These are phyloP conservation scores for Limnothrissa miodon DNA, from an alignment of 2,113 vertebrate species.

Conservation along the genomic window DNA sequence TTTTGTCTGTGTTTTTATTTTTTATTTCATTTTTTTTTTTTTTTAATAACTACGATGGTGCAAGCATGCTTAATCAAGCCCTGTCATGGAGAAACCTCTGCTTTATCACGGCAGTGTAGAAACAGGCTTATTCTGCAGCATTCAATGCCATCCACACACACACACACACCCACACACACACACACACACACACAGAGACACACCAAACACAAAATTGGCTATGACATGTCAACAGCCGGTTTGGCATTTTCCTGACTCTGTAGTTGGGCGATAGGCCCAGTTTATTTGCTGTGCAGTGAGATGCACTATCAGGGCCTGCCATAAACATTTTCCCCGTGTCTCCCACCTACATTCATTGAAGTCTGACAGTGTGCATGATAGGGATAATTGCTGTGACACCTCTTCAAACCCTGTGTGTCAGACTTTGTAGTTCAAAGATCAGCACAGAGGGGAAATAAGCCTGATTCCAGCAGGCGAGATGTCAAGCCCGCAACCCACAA, in stretches of 20 bases:
- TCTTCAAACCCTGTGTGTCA: constrained; percentile 3
- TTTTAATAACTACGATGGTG: not conserved
- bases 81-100: not conserved
- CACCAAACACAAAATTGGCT: not conserved
- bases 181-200: not conserved
- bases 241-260: not conserved
- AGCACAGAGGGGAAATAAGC: not conserved
- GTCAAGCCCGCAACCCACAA: not conserved
- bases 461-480: not conserved
- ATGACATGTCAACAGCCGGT: not conserved
- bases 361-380: constrained; percentile 11
- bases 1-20: not conserved
- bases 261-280: not conserved
- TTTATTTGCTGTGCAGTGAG: not conserved
- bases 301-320: not conserved
- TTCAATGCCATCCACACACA: not conserved
- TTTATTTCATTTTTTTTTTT: too few species aligned
- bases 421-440: constrained; percentile 6
- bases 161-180: not conserved
- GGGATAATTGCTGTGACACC: constrained; percentile 2
- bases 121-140: not conserved
- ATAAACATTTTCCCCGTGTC: not conserved
- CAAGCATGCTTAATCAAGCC: not conserved
- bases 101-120: not conserved
- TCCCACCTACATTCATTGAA: constrained; percentile 6